phyloP scores from a whole-genome alignment of 2,113 vertebrate species.

The Athene cunicularia region DNA sequence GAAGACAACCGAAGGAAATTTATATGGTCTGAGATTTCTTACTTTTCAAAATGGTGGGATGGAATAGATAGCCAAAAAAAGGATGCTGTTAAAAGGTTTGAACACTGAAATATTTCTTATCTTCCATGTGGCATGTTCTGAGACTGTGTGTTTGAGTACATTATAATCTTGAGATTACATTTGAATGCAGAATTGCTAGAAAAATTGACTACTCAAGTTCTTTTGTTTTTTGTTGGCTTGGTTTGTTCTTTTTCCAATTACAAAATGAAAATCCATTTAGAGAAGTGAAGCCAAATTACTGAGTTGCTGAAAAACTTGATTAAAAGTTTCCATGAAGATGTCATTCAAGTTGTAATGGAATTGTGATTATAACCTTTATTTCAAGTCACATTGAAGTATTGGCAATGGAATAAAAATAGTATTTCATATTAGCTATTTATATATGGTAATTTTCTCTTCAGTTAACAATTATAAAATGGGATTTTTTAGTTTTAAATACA shows the following conservation, averaged over 20 bases:
- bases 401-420: neutral
- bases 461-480: neutral
- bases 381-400: neutral
- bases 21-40: conserved; percentile 93
- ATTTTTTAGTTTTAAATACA: neutral
- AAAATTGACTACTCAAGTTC: neutral
- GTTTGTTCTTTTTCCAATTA: neutral
- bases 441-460: neutral
- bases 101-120: neutral
- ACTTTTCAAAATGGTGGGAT: conserved; percentile 93
- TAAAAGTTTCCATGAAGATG: neutral
- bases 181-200: neutral
- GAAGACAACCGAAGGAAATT: conserved; percentile 88
- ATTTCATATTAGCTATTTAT: neutral
- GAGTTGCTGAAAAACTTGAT: neutral
- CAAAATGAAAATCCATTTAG: neutral
- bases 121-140: neutral
- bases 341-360: neutral
- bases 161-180: neutral
- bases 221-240: neutral
- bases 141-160: neutral
- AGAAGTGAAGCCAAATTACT: neutral
- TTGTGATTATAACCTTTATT: neutral
- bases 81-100: conserved; percentile 87
- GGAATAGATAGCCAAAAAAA: conserved; percentile 85